phyloP scores from a whole-genome alignment of 2,113 vertebrate genomes.

The Hymenochirus boettgeri region DNA sequence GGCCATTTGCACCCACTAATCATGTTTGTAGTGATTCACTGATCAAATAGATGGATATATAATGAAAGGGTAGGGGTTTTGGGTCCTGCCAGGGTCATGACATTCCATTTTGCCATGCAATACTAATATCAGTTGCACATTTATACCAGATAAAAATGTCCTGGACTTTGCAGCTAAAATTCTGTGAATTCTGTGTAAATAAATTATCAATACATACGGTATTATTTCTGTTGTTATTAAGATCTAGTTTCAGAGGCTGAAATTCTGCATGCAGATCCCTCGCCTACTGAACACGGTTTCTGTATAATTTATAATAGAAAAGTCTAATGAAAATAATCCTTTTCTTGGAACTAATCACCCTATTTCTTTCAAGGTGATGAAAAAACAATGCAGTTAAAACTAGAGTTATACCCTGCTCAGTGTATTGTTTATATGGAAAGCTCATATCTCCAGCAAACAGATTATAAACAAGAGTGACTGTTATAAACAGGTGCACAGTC shows the following conservation, averaged over 20 bases:
- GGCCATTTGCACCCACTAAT: no score
- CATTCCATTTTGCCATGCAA: no score
- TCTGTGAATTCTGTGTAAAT: neutral
- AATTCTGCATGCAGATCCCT: slow-evolving; percentile 6
- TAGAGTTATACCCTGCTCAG: slow-evolving; percentile 18
- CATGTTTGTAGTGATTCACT: no score
- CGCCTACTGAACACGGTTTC: neutral
- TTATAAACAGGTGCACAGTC: slow-evolving; percentile 37
- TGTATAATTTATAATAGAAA: slow-evolving; percentile 31
- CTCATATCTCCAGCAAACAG: slow-evolving; percentile 28
- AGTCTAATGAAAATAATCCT: slow-evolving; percentile 30
- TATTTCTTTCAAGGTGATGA: slow-evolving; percentile 35
- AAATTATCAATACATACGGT: neutral
- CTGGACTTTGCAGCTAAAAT: no score
- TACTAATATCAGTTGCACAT: no score
- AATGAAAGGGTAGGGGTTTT: no score
- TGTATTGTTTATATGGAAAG: slow-evolving; percentile 16
- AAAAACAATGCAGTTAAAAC: slow-evolving; percentile 28
- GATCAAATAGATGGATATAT: no score
- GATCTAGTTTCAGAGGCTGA: neutral
- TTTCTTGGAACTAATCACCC: slow-evolving; percentile 29
- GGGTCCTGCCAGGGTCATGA: no score
- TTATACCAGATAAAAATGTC: no score
- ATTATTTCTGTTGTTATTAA: neutral
- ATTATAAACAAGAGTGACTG: slow-evolving; percentile 30